Conservation (phyloP, 2,113 vertebrate genomes). For the Xenus cinereus region DNA sequence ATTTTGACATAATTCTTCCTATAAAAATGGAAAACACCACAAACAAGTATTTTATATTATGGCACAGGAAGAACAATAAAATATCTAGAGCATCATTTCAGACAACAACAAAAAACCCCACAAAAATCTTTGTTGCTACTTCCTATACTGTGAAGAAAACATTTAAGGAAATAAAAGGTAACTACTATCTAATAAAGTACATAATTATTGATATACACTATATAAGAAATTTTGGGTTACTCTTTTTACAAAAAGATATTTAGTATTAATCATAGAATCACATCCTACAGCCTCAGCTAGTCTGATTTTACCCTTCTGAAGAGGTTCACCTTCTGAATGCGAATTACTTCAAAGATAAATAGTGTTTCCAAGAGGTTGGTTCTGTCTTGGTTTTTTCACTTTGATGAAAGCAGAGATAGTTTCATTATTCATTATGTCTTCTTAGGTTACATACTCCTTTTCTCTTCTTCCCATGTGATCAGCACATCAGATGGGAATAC, state of each 20-base stretch:
- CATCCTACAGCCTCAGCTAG: not conserved
- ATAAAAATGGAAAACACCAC: not conserved
- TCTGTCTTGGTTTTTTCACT: not conserved
- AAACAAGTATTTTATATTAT: not conserved
- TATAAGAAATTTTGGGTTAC: not conserved
- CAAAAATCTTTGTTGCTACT: not conserved
- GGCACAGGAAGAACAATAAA: not conserved
- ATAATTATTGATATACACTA: not conserved
- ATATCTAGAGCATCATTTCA: not conserved
- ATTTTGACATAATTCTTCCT: constrained; percentile 83
- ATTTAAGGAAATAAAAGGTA: not conserved
- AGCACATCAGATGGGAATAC: not conserved
- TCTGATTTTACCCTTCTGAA: not conserved
- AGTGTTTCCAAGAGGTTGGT: not conserved
- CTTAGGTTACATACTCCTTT: not conserved
- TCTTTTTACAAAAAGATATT: not conserved
- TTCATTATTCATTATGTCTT: not conserved
- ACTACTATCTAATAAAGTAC: not conserved
- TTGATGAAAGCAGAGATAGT: not conserved
- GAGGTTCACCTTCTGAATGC: not conserved
- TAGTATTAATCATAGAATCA: not conserved
- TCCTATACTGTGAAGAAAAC: not conserved
- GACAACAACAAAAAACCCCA: not conserved
- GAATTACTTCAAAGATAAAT: not conserved
- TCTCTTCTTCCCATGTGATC: not conserved